A percentile compares a stretch with the other conserved stretches of the same genome.
Evolutionary conservation across 1,140 invertebrate species (phyloP).

Genomic region (Dendroctonus valens): DNA sequence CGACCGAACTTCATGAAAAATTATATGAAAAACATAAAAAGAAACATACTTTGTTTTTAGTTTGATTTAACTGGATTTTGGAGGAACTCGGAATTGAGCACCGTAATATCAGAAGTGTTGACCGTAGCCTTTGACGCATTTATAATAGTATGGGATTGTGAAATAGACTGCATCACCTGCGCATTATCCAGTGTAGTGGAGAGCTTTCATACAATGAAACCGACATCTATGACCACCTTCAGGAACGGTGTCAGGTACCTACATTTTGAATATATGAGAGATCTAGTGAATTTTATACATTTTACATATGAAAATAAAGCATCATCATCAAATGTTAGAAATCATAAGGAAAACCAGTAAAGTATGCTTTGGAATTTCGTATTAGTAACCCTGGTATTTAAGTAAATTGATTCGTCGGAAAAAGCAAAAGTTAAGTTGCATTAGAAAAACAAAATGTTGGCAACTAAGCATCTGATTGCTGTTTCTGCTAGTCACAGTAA

Average conservation of each 20-base stretch:
- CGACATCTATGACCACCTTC: neutral
- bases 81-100: conserved; percentile 1
- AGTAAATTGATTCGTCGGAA: too few relatives aligned
- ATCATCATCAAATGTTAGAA: too few relatives aligned
- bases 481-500: too few relatives aligned
- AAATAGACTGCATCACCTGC: neutral
- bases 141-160: neutral
- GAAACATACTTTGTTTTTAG: neutral
- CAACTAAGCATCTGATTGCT: too few relatives aligned
- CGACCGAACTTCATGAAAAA: neutral
- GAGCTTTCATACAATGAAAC: neutral
- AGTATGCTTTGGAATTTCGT: too few relatives aligned
- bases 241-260: neutral
- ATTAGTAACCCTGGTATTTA: too few relatives aligned
- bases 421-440: too few relatives aligned
- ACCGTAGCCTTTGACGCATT: neutral
- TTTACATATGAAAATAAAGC: too few relatives aligned
- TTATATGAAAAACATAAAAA: neutral
- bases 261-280: neutral
- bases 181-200: neutral
- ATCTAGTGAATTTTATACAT: too few relatives aligned
- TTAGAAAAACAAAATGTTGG: too few relatives aligned
- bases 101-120: neutral
- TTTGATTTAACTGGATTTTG: neutral
- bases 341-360: too few relatives aligned